Percentiles rank a stretch among this genome's conserved stretches.
These are phyloP conservation scores for Protodeltote pygarga DNA, from an alignment of 2,888 invertebrate genomes.

Conservation along the genomic window DNA sequence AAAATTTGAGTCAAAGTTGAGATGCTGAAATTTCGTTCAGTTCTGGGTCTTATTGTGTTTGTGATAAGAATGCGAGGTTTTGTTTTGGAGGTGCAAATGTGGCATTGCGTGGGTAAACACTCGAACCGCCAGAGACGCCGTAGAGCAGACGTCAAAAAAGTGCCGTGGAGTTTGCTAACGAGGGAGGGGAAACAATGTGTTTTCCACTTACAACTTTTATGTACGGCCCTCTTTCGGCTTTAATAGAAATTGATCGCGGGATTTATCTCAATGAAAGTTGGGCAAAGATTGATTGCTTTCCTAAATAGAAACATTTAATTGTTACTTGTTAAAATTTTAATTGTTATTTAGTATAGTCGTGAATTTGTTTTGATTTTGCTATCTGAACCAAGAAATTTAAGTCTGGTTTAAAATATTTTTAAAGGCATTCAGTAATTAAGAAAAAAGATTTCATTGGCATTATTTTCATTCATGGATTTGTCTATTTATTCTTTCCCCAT, in stretches of 20 bases:
- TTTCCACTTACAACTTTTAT: conserved; percentile 68
- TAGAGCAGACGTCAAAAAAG: conserved; percentile 83
- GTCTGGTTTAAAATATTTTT: no score
- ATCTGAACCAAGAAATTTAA: no score
- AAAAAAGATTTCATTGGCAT: no score
- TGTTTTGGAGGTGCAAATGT: conserved; percentile 52
- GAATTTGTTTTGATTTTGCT: no score
- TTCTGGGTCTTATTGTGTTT: conserved; percentile 58
- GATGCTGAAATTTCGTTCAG: conserved; percentile 37
- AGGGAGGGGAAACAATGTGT: conserved; percentile 74
- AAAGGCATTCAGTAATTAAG: no score
- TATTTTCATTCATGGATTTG: no score
- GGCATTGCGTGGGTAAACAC: conserved; percentile 63
- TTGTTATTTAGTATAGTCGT: no score
- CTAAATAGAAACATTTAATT: conserved; percentile 39
- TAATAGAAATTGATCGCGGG: conserved; percentile 63
- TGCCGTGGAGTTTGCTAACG: conserved; percentile 78
- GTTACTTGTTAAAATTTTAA: neutral
- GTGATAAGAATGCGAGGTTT: conserved; percentile 44
- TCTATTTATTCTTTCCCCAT: conserved; percentile 4
- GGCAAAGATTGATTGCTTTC: conserved; percentile 46
- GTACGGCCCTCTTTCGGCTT: conserved; percentile 52
- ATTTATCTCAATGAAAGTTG: conserved; percentile 51
- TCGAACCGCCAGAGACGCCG: conserved; percentile 74
- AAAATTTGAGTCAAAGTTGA: conserved; percentile 51